Base-by-base conservation (phyloP, 2,113 vertebrate genomes). In the Aldabrachelys gigantea region DNA sequence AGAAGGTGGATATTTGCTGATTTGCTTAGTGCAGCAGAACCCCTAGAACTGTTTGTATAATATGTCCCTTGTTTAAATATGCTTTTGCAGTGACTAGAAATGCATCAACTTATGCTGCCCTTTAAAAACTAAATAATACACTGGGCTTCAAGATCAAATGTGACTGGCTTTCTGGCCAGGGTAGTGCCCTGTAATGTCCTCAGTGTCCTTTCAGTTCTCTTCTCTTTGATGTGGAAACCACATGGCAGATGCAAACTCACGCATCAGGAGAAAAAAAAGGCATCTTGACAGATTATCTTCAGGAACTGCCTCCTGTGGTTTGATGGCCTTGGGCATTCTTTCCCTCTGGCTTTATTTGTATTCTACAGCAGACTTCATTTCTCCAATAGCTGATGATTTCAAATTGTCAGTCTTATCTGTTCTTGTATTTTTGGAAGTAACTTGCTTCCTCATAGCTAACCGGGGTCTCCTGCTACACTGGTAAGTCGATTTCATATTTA, bases 191-290 rank as follows among this genome's bases (percentile, higher is more conserved):
- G 35, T 31, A 62, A 75, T 25, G 72, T 21, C 31, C 47, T 65
- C 50, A 31, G 47, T 16, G 62, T 85, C 25, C 38, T 79, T 78
- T 84, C 22, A 47, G 80, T 35, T 80, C 82, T 84, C 82, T 86
- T 88, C 31, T 12, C 72, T 17, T 56, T 53, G 53, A 50, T 38
- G 59, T 13, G 19, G 65, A 82, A 72, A 83, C 57, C 14, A 16
- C 13, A 11, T 3, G 11, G 4, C 2, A 16, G 35, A 22, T 19
- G 49, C 52, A 80, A 25, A 31, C 12, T 4, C 1, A 4, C 13
- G 12, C 4, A 29, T 81, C 50, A 56, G 49, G 57, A 90, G 91
- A 85, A 7, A 14, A 59, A 54, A 75, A 38, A 54, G 6, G 80
- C 21, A 56, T 88, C 59, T 57, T 35, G 12, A 22, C 44, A 84